These are phyloP conservation scores for Actinia equina DNA, from an alignment of 64 coral and sea anemone genomes.

Conservation along the genomic window DNA sequence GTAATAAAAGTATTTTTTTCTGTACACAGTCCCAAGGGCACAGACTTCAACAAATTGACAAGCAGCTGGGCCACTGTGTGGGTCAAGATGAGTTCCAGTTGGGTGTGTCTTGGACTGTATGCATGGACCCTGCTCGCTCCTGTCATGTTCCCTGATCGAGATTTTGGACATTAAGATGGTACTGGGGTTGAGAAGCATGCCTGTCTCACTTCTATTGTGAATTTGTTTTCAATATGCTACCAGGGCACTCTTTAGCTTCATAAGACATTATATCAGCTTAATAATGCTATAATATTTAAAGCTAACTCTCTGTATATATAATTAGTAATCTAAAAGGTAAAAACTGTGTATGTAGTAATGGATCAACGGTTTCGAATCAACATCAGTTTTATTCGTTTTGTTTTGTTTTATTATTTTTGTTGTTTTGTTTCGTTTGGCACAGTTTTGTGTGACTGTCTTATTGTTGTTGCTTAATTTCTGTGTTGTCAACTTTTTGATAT, in stretches of 20 bases:
- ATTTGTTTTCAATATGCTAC: neutral
- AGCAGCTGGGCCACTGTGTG: conserved; percentile 98
- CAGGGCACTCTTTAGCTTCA: neutral
- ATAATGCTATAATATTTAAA: too few species aligned
- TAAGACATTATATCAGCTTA: neutral
- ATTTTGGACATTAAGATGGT: conserved; percentile 49
- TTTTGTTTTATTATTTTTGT: too few species aligned
- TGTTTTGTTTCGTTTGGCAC: too few species aligned
- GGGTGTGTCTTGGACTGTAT: conserved; percentile 86
- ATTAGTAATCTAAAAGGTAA: too few species aligned
- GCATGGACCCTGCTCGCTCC: conserved; percentile 88
- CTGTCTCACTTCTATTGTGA: neutral
- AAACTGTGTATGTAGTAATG: too few species aligned
- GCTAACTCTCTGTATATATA: too few species aligned
- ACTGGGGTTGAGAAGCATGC: neutral
- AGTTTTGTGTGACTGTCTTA: too few species aligned
- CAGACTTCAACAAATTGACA: conserved; percentile 85
- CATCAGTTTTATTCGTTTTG: too few species aligned
- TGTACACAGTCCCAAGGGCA: conserved; percentile 62
- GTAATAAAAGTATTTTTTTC: neutral
- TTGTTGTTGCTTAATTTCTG: too few species aligned
- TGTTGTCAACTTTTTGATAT: too few species aligned
- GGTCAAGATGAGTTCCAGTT: conserved; percentile 94
- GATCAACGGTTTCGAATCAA: too few species aligned
- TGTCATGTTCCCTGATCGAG: conserved; percentile 79